phyloP scores from a whole-genome alignment of 2,113 vertebrate species.

The Amia ocellicauda region DNA sequence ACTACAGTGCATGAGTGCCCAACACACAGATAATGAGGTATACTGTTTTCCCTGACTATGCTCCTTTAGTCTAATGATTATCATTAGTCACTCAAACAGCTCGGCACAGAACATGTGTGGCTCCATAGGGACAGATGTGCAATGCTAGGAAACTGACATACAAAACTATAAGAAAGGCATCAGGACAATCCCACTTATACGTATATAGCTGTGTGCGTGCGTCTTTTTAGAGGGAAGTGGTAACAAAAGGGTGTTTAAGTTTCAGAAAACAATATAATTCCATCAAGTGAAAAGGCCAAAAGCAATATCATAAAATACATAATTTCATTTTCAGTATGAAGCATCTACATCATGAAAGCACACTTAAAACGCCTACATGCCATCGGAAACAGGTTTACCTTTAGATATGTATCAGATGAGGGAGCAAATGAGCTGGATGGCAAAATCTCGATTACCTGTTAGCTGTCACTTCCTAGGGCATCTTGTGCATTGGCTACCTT shows the following conservation, averaged over 20 bases:
- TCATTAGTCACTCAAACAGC: constrained; percentile 9
- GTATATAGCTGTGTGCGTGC: too few species aligned
- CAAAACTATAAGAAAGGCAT: too few species aligned
- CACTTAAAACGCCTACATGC: constrained; percentile 6
- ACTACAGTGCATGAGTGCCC: background rate
- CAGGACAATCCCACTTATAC: too few species aligned
- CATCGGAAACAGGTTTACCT: background rate
- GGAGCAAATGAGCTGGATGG: background rate
- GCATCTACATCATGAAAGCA: background rate
- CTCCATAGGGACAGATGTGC: background rate
- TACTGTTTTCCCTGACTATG: background rate
- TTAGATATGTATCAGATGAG: background rate
- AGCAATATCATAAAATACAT: constrained; percentile 3
- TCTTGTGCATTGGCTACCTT: background rate
- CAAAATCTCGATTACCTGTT: constrained; percentile 3
- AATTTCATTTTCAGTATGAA: constrained; percentile 9
- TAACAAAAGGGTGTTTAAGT: too few species aligned
- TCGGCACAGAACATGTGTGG: background rate
- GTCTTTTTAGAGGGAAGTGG: too few species aligned
- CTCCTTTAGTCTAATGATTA: background rate
- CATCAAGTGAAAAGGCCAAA: background rate
- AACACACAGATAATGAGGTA: background rate
- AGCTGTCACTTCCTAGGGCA: background rate
- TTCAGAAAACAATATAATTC: background rate
- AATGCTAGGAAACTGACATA: background rate